A percentile compares a stretch with the other conserved stretches of the same genome.
These are phyloP conservation scores for Callosobruchus maculatus DNA, from an alignment of 2,888 invertebrate genomes.

Conservation along the genomic window DNA sequence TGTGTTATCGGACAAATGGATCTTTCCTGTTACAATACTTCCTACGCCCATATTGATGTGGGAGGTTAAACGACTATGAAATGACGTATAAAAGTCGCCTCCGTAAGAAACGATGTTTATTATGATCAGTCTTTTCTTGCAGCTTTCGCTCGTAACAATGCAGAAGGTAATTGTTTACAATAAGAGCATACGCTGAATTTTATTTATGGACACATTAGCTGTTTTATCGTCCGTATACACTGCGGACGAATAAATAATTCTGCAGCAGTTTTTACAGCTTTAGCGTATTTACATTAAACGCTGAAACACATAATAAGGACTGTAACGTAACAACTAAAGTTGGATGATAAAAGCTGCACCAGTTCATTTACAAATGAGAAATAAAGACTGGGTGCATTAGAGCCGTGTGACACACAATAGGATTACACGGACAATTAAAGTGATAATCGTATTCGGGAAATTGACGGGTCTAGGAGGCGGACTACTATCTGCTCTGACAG, in stretches of 20 bases:
- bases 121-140: not conserved
- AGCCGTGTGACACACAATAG: too few species aligned
- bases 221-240: not conserved
- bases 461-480: too few species aligned
- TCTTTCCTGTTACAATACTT: too few species aligned
- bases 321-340: not conserved
- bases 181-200: conserved; percentile 1
- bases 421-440: too few species aligned
- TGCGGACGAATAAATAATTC: not conserved
- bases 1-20: too few species aligned
- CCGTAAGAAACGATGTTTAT: not conserved
- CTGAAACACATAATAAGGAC: not conserved
- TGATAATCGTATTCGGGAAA: too few species aligned
- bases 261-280: not conserved
- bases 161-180: not conserved
- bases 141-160: not conserved
- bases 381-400: too few species aligned
- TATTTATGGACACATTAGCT: not conserved
- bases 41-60: too few species aligned
- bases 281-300: not conserved
- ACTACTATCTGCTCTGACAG: too few species aligned
- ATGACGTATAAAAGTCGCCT: not conserved
- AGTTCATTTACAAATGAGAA: not conserved
- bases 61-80: not conserved
- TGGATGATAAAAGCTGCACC: not conserved